A percentile compares a stretch with the other conserved stretches of the same genome.
Conservation (phyloP, 2,113 vertebrate species). For the Paraplagusia blochii region DNA sequence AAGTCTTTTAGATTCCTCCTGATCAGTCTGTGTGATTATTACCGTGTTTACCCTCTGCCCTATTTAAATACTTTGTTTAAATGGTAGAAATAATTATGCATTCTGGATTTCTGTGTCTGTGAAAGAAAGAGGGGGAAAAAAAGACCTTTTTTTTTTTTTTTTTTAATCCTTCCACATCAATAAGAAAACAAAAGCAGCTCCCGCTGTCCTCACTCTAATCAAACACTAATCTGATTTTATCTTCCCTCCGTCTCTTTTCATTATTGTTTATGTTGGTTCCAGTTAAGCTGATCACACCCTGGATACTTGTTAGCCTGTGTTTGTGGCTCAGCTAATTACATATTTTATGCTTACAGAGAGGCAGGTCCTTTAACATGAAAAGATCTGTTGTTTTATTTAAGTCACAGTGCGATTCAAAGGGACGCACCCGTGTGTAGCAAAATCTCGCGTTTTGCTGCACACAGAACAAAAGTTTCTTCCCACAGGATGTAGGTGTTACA, state of each 20-base stretch:
- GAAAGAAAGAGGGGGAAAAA: not conserved
- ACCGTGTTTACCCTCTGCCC: not conserved
- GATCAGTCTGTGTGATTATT: not conserved
- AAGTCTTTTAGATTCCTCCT: not conserved
- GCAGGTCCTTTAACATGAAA: not conserved
- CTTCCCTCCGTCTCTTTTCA: not conserved
- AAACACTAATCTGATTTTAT: constrained; percentile 6
- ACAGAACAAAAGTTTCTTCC: not conserved
- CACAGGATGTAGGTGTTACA: not conserved
- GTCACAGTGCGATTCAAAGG: not conserved
- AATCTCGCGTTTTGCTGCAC: not conserved
- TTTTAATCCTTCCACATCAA: not conserved
- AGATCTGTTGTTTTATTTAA: not conserved
- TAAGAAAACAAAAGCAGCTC: constrained; percentile 12
- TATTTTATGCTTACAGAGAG: not conserved
- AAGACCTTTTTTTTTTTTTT: not conserved
- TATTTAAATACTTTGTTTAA: constrained; percentile 1
- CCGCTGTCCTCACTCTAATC: not conserved
- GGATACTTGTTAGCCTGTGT: not conserved
- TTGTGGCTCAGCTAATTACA: constrained; percentile 7
- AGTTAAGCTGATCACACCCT: not conserved
- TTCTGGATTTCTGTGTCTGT: not conserved
- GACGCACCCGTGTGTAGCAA: not conserved
- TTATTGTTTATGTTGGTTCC: constrained; percentile 4
- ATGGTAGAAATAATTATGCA: not conserved